Percentiles rank a stretch among this genome's conserved stretches.
Evolutionary conservation across 35 echinoderm and acorn worm genomes (phyloP).

Genomic region (Apostichopus parvimensis): DNA sequence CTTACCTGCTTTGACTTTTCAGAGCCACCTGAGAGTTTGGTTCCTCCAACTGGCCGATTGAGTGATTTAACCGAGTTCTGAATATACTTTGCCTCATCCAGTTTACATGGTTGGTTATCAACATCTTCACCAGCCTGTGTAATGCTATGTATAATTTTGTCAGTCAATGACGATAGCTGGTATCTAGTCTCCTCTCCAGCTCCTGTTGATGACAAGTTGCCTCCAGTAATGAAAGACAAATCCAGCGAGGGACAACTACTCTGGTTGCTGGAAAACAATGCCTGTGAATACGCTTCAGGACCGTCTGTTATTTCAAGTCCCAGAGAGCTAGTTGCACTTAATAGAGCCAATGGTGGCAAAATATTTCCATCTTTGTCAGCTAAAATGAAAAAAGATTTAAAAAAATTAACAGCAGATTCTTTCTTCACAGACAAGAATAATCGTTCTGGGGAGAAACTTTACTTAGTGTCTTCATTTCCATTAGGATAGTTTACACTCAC

Average conservation of each 20-base stretch:
- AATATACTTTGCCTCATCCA: no score
- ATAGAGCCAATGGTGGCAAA: no score
- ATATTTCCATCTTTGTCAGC: no score
- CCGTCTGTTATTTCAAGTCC: no score
- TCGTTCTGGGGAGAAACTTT: no score
- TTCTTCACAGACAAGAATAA: no score
- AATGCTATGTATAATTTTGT: not conserved
- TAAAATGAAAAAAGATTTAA: no score
- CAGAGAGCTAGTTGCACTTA: no score
- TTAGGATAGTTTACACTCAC: no score
- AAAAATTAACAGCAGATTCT: no score
- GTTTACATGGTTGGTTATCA: not conserved
- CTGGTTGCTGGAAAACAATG: conserved; percentile 22
- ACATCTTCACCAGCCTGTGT: not conserved
- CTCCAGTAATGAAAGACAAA: not conserved
- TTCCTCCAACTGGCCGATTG: not conserved
- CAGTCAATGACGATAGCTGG: not conserved
- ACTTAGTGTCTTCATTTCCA: no score
- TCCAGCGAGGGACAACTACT: not conserved
- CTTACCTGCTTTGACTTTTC: not conserved
- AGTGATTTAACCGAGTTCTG: no score
- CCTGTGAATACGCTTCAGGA: not conserved
- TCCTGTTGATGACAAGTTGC: not conserved
- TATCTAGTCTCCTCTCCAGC: not conserved
- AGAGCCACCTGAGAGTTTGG: not conserved